These are phyloP conservation scores for Lysandra coridon DNA, from an alignment of 2,888 invertebrate genomes.

Conservation along the genomic window DNA sequence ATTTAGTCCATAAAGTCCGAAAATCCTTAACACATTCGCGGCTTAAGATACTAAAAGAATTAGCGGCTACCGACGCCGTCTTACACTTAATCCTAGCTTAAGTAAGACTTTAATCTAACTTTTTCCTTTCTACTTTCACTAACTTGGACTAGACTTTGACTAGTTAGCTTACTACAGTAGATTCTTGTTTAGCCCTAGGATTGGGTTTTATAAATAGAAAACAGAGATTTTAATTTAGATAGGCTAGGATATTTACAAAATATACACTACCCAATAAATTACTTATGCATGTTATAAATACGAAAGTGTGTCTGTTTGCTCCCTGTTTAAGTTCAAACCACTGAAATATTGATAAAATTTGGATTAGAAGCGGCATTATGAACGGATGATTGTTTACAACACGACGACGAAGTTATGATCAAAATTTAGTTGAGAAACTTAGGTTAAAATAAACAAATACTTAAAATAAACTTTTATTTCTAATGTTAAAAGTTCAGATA, in stretches of 20 bases:
- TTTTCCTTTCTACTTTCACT: neutral
- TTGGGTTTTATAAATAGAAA: neutral
- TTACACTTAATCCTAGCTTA: neutral
- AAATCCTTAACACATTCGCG: neutral
- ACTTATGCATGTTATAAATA: no score
- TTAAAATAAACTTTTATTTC: no score
- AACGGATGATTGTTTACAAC: no score
- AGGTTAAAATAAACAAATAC: no score
- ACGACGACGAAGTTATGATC: no score
- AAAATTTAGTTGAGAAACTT: no score
- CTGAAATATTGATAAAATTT: no score
- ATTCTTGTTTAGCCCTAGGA: neutral
- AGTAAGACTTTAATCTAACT: conserved; percentile 11
- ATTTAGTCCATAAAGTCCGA: neutral
- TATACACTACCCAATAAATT: no score
- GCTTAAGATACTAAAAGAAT: conserved; percentile 13
- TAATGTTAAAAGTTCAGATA: neutral
- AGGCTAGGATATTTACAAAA: neutral
- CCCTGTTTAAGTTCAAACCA: no score
- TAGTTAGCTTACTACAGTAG: neutral
- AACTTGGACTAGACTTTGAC: neutral
- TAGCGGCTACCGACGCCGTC: neutral
- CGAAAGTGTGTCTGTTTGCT: no score
- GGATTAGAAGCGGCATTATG: no score
- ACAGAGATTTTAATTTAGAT: neutral